Percentiles rank a stretch among this genome's conserved stretches.
Conservation (phyloP, 2,888 invertebrate genomes). For the Pyrgus malvae region DNA sequence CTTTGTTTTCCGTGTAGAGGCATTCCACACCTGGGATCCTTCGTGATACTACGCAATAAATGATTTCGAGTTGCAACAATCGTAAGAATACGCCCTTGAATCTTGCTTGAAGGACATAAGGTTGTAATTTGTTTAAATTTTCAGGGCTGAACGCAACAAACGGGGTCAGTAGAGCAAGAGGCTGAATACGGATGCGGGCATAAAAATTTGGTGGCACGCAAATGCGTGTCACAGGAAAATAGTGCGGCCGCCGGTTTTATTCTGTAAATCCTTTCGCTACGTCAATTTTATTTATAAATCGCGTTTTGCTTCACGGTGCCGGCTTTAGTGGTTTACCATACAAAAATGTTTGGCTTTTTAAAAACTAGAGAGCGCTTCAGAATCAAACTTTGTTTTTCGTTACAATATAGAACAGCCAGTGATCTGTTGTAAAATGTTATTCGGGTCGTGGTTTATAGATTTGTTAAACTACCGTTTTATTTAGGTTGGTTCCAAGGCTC, state of each 20-base stretch:
- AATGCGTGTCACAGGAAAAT: slow-evolving; percentile 48
- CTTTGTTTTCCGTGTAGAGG: slow-evolving; percentile 67
- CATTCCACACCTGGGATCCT: slow-evolving; percentile 74
- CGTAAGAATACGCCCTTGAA: slow-evolving; percentile 29
- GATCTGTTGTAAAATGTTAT: neutral
- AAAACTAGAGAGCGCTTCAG: slow-evolving; percentile 5
- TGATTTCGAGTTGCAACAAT: slow-evolving; percentile 44
- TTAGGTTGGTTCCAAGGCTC: too few relatives aligned
- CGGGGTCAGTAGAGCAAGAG: slow-evolving; percentile 71
- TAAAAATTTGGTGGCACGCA: slow-evolving; percentile 66
- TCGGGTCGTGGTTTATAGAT: neutral
- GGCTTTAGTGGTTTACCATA: slow-evolving; percentile 1
- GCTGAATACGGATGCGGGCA: slow-evolving; percentile 63
- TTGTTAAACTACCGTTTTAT: neutral
- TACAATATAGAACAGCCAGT: neutral
- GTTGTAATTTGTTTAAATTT: slow-evolving; percentile 32
- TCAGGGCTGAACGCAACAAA: slow-evolving; percentile 39
- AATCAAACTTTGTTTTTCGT: neutral
- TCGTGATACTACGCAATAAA: slow-evolving; percentile 74
- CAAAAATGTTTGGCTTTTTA: slow-evolving; percentile 7
- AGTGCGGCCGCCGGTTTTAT: slow-evolving; percentile 15
- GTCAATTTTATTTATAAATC: slow-evolving; percentile 23
- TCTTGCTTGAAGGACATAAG: slow-evolving; percentile 38
- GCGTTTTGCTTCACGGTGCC: slow-evolving; percentile 6
- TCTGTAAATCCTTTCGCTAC: slow-evolving; percentile 24